phyloP scores from a whole-genome alignment of 2,888 invertebrate genomes.

The Apodemia mormo region DNA sequence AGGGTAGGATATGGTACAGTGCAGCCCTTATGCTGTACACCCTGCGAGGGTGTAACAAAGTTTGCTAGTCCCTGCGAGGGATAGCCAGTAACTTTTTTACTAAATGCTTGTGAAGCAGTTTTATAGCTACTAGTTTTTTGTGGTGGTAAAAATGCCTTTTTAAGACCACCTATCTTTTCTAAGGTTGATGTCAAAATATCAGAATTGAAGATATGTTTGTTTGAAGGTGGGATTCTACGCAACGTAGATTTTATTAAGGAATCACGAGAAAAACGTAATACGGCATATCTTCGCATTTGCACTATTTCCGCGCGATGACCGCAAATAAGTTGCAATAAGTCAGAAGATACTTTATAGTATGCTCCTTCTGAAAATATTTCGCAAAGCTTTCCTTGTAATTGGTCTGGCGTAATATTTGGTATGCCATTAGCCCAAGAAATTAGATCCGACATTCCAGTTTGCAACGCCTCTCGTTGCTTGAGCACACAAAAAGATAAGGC shows the following conservation, averaged over 20 bases:
- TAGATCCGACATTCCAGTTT: neutral
- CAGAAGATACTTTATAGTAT: conserved; percentile 2
- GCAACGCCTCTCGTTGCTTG: conserved; percentile 19
- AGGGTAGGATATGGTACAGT: neutral
- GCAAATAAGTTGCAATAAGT: conserved; percentile 23
- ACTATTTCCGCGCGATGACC: conserved; percentile 27
- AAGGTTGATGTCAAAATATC: neutral
- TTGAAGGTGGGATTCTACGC: conserved; percentile 25
- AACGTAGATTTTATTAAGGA: conserved; percentile 24
- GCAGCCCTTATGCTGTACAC: neutral
- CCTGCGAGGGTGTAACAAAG: conserved; percentile 13
- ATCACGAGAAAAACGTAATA: conserved; percentile 25
- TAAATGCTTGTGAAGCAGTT: neutral
- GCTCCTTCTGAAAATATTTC: neutral
- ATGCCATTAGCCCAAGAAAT: neutral
- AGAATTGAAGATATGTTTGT: conserved; percentile 15
- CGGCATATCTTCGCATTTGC: conserved; percentile 25
- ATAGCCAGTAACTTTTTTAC: neutral
- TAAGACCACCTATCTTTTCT: conserved; percentile 20
- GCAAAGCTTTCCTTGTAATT: neutral
- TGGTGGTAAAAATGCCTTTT: conserved; percentile 5
- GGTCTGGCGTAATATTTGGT: neutral
- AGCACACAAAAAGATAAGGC: conserved; percentile 10
- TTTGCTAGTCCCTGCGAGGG: conserved; percentile 1
- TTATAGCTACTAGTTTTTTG: neutral